phyloP scores from a whole-genome alignment of 2,113 vertebrate genomes.

The Thermophis baileyi region DNA sequence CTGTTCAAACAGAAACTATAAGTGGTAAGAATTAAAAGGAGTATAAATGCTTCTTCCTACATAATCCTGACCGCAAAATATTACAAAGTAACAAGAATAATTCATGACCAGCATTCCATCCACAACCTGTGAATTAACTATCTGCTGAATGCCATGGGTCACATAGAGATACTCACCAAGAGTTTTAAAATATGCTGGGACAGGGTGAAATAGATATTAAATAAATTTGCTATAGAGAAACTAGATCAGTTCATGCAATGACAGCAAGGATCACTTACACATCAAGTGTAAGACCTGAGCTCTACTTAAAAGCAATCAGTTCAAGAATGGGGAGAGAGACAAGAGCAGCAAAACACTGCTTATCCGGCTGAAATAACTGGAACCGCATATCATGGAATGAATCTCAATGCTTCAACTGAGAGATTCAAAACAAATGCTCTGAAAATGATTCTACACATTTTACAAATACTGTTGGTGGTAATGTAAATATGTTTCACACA shows the following conservation, averaged over 20 bases:
- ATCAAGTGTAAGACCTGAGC: not conserved
- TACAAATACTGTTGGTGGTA: not conserved
- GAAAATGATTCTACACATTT: not conserved
- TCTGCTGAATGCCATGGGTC: not conserved
- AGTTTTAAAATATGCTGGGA: slow-evolving; percentile 26
- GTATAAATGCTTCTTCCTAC: slow-evolving; percentile 11
- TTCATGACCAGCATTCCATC: not conserved
- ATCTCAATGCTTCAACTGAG: not conserved
- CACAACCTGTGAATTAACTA: not conserved
- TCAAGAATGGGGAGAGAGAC: not conserved
- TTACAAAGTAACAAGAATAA: slow-evolving; percentile 14
- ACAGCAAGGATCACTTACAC: not conserved
- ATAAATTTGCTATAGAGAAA: not conserved
- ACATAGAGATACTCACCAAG: not conserved
- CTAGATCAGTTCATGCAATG: not conserved
- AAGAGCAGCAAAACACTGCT: not conserved
- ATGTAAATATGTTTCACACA: not conserved
- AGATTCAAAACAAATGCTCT: not conserved
- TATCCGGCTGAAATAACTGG: not conserved
- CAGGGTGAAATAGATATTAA: not conserved
- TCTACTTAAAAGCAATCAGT: not conserved
- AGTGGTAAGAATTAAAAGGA: slow-evolving; percentile 1
- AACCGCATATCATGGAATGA: not conserved
- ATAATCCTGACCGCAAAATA: not conserved
- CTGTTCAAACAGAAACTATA: not conserved